These are phyloP conservation scores for Philhelius pedissequus DNA, from an alignment of 2,888 invertebrate genomes.

Conservation along the genomic window DNA sequence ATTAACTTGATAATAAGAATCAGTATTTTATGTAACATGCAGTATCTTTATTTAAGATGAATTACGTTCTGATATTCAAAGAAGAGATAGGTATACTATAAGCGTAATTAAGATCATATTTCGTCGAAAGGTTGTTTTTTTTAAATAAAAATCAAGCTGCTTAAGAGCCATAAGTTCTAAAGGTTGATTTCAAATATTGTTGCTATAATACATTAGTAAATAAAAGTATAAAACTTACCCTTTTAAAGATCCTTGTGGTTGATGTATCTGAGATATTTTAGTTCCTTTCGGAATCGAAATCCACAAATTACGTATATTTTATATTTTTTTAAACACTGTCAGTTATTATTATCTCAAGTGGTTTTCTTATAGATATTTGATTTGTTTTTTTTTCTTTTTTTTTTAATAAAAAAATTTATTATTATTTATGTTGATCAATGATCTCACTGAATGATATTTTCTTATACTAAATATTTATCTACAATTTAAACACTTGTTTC, in stretches of 20 bases:
- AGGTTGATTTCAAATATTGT: too few relatives aligned
- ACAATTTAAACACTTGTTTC: conserved; percentile 56
- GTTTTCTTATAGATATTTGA: background rate
- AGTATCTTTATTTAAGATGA: too few relatives aligned
- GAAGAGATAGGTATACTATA: too few relatives aligned
- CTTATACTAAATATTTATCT: background rate
- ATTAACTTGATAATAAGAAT: too few relatives aligned
- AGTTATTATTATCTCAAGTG: conserved; percentile 15
- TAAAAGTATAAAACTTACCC: conserved; percentile 10
- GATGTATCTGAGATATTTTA: background rate
- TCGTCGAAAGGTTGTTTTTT: too few relatives aligned
- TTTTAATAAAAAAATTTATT: background rate
- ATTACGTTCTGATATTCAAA: too few relatives aligned
- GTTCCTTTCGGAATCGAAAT: background rate
- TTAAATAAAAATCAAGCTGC: too few relatives aligned
- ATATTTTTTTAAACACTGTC: background rate
- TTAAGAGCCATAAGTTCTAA: too few relatives aligned
- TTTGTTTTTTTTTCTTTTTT: background rate
- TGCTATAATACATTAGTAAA: too few relatives aligned
- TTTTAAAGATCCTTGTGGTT: background rate
- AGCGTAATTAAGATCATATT: too few relatives aligned
- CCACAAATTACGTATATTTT: background rate
- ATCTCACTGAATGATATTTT: conserved; percentile 45
- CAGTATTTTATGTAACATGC: too few relatives aligned
- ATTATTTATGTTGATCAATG: conserved; percentile 8